Evolutionary conservation across 92 coral and sea anemone genomes (phyloP).

Genomic region (Montipora capitata): DNA sequence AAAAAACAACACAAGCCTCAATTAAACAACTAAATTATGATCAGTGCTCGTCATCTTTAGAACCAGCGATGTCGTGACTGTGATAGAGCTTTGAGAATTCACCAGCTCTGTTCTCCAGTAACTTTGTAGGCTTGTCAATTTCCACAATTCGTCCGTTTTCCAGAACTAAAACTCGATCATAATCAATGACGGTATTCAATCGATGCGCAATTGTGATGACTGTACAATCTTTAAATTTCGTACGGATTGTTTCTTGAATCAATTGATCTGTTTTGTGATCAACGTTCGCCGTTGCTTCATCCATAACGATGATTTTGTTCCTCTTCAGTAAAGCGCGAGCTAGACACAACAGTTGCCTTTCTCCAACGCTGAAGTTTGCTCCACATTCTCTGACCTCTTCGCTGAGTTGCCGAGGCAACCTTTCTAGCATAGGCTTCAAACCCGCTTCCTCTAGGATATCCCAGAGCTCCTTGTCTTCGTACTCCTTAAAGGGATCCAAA

Average conservation of each 20-base stretch:
- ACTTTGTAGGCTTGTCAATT: neutral
- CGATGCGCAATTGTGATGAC: conserved; percentile 29
- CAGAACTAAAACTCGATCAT: conserved; percentile 14
- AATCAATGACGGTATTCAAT: conserved; percentile 11
- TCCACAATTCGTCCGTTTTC: neutral
- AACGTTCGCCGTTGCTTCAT: conserved; percentile 31
- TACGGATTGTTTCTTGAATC: conserved; percentile 22
- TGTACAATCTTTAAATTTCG: conserved; percentile 13
- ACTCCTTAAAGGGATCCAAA: conserved; percentile 27
- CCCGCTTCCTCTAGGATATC: conserved; percentile 26
- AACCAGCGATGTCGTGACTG: neutral
- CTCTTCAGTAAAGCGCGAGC: conserved; percentile 5
- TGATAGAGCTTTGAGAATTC: conserved; percentile 5
- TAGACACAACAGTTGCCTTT: conserved; percentile 12
- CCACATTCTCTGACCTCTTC: conserved; percentile 19
- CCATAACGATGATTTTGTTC: conserved; percentile 17
- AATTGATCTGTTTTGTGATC: conserved; percentile 18
- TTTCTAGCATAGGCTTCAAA: conserved; percentile 19
- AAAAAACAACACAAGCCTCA: too few species aligned
- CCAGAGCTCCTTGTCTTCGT: conserved; percentile 35
- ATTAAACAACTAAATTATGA: neutral
- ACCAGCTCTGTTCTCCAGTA: neutral
- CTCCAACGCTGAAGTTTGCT: conserved; percentile 20
- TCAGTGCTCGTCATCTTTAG: neutral
- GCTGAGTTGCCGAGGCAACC: conserved; percentile 9